Base-by-base conservation (phyloP, 1,140 invertebrate species). In the Rhysida immarginata region DNA sequence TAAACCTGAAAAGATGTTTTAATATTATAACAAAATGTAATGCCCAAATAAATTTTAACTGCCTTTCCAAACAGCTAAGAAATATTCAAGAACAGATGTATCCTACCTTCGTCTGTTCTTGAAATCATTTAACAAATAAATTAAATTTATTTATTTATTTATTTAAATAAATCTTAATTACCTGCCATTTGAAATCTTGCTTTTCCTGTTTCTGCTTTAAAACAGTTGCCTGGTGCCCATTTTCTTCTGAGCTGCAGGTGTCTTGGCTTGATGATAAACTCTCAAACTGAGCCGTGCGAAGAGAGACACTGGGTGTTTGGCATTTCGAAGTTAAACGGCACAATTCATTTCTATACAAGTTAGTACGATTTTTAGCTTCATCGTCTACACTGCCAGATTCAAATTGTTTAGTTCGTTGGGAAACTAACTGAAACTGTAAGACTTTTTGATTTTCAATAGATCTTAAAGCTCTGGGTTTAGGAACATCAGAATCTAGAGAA, bases 261-360 rank as follows among this genome's bases (percentile, higher is more conserved):
- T 58, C 48, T 23, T 56, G 58, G 45, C 55, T 59, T 20, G 54
- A 16, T 14, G 58, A 59, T 14, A 59, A 25, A 14, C 27, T 78
- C 63, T 87, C 85, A 65, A 84, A 87, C 64, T 86, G 83, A 59
- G 80, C 76, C 55, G 82, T 77, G 14, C 84, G 69, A 27, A 82
- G 75, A 20, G 81, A 82, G 1, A 87, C 84, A 64, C 83, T 85
- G 2, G 82, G 81, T 52, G 81, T 80, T 25, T 81, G 79, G 25
- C 76, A 73, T 61, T 83, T 83, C 54, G 77, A 76, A 42, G 78
- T 78, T 42, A 87, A 59, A 26, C 83, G 69, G 2, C 83, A 80
- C 54, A 86, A 68, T 66, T 86, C 84, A 64, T 82, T 84, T 58
- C 78, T 76, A 54, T 83, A 83, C 23, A 82, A 74, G 60, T 77